These are phyloP conservation scores for Acrobeloides nanus DNA, from an alignment of 2,888 invertebrate genomes.

Conservation along the genomic window DNA sequence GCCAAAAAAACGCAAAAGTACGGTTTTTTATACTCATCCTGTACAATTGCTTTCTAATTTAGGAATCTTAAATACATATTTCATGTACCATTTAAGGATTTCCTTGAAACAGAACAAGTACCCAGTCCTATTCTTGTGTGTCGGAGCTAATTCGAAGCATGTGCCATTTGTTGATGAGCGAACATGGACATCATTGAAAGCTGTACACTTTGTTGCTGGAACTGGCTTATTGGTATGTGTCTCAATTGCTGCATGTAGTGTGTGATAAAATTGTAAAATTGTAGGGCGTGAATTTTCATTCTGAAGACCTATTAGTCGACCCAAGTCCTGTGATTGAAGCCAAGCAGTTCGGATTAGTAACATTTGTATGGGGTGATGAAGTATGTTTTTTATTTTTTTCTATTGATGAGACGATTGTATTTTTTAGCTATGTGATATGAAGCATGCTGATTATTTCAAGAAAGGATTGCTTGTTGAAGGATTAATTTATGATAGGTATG, in stretches of 20 bases:
- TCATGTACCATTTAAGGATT: slow-evolving; percentile 61
- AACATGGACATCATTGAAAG: slow-evolving; percentile 33
- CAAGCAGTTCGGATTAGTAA: slow-evolving; percentile 71
- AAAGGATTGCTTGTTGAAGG: slow-evolving; percentile 85
- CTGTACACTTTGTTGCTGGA: slow-evolving; percentile 43
- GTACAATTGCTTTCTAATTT: too few species aligned
- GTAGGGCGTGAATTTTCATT: slow-evolving; percentile 83
- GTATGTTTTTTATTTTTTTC: too few species aligned
- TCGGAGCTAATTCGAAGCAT: slow-evolving; percentile 53
- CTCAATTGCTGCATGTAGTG: too few species aligned
- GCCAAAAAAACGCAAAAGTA: too few species aligned
- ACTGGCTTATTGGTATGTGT: slow-evolving; percentile 35
- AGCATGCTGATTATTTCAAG: slow-evolving; percentile 76
- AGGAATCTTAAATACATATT: too few species aligned
- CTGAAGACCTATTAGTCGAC: slow-evolving; percentile 77
- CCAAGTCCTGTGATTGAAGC: slow-evolving; percentile 61
- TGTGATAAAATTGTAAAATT: too few species aligned
- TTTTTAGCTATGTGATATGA: slow-evolving; percentile 57
- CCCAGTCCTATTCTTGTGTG: slow-evolving; percentile 87
- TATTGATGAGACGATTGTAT: too few species aligned
- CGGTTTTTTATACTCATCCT: too few species aligned
- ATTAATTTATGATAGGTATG: slow-evolving; percentile 83
- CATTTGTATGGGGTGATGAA: slow-evolving; percentile 98
- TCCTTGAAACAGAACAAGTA: slow-evolving; percentile 90
- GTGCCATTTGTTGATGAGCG: slow-evolving; percentile 27